Base-by-base conservation (phyloP, 2,797 vertebrate species). In the Catamblyrhynchus diadema region DNA sequence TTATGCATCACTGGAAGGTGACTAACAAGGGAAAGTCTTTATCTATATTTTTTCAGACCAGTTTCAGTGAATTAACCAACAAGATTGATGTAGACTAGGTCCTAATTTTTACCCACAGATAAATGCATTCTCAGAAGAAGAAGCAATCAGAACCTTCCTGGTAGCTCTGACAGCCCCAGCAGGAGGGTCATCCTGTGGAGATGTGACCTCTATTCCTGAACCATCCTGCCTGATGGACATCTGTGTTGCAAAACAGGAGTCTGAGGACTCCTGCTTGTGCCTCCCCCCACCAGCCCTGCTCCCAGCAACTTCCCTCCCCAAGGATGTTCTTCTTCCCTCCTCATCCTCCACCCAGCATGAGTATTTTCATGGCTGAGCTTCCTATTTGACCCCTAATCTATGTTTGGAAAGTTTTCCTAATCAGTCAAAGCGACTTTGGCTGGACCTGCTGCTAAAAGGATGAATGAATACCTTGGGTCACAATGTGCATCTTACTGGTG, bases 21-120 rank as follows among this genome's bases (percentile, higher is more conserved):
- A 85, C 47, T 77, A 97, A 92, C 45, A 89, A 54, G 41, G 65
- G 62, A 87, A 92, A 91, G 50, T 23, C 19, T 78, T 83, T 57
- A 56, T 45, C 45, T 60, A 2, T 81, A 13, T 88, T 72, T 61
- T 80, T 86, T 48, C 69, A 81, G 64, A 78, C 12, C 1, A 0
- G 45, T 95, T 70, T 50, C 73, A 86, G 81, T 57, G 77, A 90
- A 74, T 85, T 94, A 82, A 77, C 42, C 32, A 82, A 42, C 0
- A 0, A 77, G 81, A 88, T 37, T 81, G 86, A 74, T 64, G 42
- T 73, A 94, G 64, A 77, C 70, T 39, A 66, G 44, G 32, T 72
- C 81, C 41, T 57, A 42, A 84, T 77, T 88, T 96, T 88, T 89
- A 57, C 48, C 67, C 51, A 41, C 4, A 3, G 73, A 94, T 72